Conservation (phyloP, 2,797 vertebrate genomes). For the Lacerta viridis region DNA sequence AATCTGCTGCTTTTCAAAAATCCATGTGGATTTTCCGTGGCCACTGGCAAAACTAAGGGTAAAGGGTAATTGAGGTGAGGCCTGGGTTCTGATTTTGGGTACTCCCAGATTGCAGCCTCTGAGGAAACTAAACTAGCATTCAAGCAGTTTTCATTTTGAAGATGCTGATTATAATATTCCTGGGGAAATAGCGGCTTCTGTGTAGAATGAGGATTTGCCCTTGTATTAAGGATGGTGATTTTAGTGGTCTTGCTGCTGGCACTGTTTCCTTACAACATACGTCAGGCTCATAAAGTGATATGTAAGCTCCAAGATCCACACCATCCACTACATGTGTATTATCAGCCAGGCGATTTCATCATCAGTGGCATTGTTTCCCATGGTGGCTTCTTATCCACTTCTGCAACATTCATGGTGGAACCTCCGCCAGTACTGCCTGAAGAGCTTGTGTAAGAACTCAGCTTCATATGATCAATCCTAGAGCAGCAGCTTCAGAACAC, state of each 20-base stretch:
- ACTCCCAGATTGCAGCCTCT: not conserved
- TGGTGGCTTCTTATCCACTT: not conserved
- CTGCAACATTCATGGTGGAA: not conserved
- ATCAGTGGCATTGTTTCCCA: not conserved
- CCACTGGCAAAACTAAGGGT: too few species aligned
- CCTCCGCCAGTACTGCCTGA: not conserved
- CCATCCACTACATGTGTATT: not conserved
- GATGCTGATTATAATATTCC: too few species aligned
- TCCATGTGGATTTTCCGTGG: not conserved
- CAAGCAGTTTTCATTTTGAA: too few species aligned
- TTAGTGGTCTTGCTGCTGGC: not conserved
- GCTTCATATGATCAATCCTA: too few species aligned
- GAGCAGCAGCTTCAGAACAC: not conserved
- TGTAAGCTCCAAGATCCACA: not conserved
- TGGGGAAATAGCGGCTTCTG: not conserved
- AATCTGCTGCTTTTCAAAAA: not conserved
- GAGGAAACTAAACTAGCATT: too few species aligned
- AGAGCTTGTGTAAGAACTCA: not conserved
- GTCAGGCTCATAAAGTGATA: not conserved
- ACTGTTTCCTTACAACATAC: not conserved
- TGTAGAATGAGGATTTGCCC: not conserved
- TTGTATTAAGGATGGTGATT: not conserved
- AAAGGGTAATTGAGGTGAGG: not conserved
- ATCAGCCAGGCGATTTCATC: not conserved
- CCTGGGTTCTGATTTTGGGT: not conserved